phyloP scores from a whole-genome alignment of 2,797 vertebrate genomes.

The Cossypha heuglini region DNA sequence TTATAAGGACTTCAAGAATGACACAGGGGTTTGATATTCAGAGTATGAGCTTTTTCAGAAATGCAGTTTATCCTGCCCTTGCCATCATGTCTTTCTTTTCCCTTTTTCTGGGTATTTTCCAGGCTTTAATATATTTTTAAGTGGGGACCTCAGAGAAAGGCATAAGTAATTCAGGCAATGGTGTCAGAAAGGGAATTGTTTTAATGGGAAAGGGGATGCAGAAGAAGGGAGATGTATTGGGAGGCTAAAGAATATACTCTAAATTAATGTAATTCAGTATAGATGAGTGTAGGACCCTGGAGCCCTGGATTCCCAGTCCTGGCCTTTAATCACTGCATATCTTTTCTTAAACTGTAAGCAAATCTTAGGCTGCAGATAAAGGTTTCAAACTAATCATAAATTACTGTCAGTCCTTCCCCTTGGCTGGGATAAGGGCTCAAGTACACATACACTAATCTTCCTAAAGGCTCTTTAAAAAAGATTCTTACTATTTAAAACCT shows the following conservation, averaged over 20 bases:
- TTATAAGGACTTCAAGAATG: neutral
- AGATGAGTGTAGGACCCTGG: neutral
- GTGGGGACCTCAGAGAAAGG: neutral
- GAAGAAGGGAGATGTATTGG: neutral
- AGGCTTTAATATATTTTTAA: neutral
- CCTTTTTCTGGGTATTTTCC: neutral
- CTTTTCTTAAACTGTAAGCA: neutral
- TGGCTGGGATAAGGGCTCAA: neutral
- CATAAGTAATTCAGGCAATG: neutral
- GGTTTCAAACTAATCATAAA: conserved; percentile 1
- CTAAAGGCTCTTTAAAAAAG: neutral
- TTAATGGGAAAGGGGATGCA: neutral
- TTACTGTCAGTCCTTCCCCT: neutral
- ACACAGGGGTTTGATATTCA: neutral
- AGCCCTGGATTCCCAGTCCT: neutral
- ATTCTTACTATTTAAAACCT: neutral
- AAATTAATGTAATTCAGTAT: neutral
- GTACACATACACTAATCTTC: neutral
- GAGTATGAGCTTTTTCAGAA: neutral
- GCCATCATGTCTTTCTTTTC: neutral
- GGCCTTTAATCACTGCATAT: neutral
- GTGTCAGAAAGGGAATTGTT: neutral
- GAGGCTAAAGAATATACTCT: neutral
- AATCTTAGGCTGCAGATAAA: neutral
- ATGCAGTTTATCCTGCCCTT: neutral